Conservation (phyloP, 2,113 vertebrate species). For the Pollimyrus isidori region DNA sequence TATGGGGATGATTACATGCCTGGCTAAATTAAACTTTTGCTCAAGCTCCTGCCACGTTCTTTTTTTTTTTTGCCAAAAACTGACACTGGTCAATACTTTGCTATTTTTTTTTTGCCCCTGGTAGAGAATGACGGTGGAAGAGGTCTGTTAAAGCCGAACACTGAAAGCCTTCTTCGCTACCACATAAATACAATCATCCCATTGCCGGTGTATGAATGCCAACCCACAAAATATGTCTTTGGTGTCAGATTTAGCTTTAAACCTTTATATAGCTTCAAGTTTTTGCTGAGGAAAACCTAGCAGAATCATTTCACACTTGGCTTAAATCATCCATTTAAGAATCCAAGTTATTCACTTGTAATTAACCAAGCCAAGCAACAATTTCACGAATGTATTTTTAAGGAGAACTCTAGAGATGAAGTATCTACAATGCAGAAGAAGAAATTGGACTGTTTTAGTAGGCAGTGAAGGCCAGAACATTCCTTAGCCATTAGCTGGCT, state of each 20-base stretch:
- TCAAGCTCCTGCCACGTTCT: background rate
- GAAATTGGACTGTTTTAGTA: background rate
- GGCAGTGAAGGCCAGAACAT: slow-evolving; percentile 19
- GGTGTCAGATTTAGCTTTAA: background rate
- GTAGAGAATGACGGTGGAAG: background rate
- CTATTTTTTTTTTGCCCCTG: background rate
- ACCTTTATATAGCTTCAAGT: background rate
- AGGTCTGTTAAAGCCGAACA: background rate
- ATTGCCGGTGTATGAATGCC: background rate
- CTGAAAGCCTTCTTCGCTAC: background rate
- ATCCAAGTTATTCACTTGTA: background rate
- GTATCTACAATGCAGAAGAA: background rate
- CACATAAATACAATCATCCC: background rate
- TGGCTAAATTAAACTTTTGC: background rate
- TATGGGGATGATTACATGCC: background rate
- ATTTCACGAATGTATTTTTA: background rate
- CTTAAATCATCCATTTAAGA: background rate
- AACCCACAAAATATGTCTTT: background rate
- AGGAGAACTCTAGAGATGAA: background rate
- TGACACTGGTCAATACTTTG: background rate
- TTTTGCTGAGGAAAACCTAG: background rate
- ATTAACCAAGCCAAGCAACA: background rate
- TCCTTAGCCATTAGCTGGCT: slow-evolving; percentile 21
- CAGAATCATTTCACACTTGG: background rate
- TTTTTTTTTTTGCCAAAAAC: background rate